Percentiles rank a stretch among this genome's conserved stretches.
Evolutionary conservation across 2,888 invertebrate genomes (phyloP).

Genomic region (Conus canariensis): DNA sequence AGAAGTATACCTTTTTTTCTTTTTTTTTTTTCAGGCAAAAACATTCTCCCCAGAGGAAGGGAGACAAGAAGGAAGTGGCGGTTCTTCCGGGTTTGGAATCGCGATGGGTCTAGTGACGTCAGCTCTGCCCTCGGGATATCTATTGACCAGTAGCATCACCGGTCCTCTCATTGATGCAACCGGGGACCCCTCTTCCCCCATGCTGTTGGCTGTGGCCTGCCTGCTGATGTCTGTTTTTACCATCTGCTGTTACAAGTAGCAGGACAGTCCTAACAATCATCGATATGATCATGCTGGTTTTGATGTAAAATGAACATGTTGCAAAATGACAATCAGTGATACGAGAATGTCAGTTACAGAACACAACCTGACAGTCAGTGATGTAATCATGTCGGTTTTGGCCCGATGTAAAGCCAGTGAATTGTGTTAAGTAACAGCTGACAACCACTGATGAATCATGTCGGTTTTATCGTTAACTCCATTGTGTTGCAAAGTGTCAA

Average conservation of each 20-base stretch:
- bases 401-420: too few species aligned
- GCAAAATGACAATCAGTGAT: too few species aligned
- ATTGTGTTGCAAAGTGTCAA: too few species aligned
- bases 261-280: too few species aligned
- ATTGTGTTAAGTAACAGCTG: too few species aligned
- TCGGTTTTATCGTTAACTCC: too few species aligned
- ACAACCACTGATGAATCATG: too few species aligned
- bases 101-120: conserved; percentile 24
- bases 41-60: not conserved
- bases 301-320: too few species aligned
- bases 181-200: conserved; percentile 9
- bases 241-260: conserved; percentile 6
- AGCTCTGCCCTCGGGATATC: conserved; percentile 17
- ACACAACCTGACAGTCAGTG: too few species aligned
- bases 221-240: not conserved
- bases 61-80: not conserved
- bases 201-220: not conserved
- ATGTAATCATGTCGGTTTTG: too few species aligned
- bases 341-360: too few species aligned
- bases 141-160: conserved; percentile 3
- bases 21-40: not conserved
- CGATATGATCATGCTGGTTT: too few species aligned
- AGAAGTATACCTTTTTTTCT: not conserved
- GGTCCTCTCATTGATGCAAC: conserved; percentile 23
- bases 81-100: not conserved